Conservation (phyloP, 1,140 invertebrate genomes). For the Zaprionus inermis region DNA sequence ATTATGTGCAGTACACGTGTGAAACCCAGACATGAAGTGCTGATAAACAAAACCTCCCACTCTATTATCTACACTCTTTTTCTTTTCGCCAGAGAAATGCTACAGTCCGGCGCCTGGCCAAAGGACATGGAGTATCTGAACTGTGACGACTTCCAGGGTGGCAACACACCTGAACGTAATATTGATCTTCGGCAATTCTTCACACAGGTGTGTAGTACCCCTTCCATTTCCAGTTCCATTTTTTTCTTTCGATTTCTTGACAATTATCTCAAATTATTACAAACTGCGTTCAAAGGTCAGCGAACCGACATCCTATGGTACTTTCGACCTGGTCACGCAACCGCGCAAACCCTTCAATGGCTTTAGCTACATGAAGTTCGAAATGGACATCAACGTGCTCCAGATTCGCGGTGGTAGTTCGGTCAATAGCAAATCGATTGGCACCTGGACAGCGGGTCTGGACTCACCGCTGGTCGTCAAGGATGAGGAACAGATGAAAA, state of each 20-base stretch:
- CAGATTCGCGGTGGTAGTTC: slow-evolving; percentile 87
- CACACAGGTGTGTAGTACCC: slow-evolving; percentile 84
- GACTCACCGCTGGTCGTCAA: slow-evolving; percentile 87
- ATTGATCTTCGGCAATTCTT: slow-evolving; percentile 86
- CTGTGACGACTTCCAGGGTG: slow-evolving; percentile 91
- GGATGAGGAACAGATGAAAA: slow-evolving; percentile 88
- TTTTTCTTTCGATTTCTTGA: neutral
- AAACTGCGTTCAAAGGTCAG: slow-evolving; percentile 79
- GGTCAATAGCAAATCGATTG: slow-evolving; percentile 87
- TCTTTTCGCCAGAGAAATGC: slow-evolving; percentile 68
- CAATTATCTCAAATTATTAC: slow-evolving; percentile 70
- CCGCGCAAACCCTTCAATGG: slow-evolving; percentile 87
- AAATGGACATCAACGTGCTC: slow-evolving; percentile 88
- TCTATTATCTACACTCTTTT: neutral
- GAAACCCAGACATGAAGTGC: no score
- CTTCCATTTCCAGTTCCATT: slow-evolving; percentile 35
- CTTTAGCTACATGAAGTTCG: slow-evolving; percentile 89
- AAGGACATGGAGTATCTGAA: slow-evolving; percentile 89
- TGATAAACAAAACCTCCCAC: neutral
- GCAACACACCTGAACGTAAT: slow-evolving; percentile 88
- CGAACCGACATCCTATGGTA: slow-evolving; percentile 88
- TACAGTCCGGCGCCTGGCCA: slow-evolving; percentile 88
- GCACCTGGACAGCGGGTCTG: slow-evolving; percentile 89
- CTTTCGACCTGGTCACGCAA: slow-evolving; percentile 85
- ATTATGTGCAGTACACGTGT: no score